Percentiles rank a stretch among this genome's conserved stretches.
Conservation (phyloP, 2,113 vertebrate genomes). For the Hystrix brachyura region DNA sequence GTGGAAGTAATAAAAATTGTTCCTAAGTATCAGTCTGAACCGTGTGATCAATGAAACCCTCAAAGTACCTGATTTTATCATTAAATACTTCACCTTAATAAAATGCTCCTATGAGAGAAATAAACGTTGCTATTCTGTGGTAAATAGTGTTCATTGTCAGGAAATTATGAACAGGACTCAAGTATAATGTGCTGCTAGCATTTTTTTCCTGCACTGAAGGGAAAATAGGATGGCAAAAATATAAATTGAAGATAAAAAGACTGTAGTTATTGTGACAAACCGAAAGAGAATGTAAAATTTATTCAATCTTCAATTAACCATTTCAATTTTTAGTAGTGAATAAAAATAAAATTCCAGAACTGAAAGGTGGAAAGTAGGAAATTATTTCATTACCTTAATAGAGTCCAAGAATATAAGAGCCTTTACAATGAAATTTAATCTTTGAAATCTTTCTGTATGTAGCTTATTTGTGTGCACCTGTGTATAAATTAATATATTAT, state of each 20-base stretch:
- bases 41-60: conserved; percentile 87
- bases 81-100: conserved; percentile 88
- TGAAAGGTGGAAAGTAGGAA: neutral
- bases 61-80: conserved; percentile 86
- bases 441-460: conserved; percentile 20
- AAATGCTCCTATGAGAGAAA: conserved; percentile 84
- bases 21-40: conserved; percentile 84
- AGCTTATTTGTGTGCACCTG: neutral
- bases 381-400: neutral
- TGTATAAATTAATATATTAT: neutral
- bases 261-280: conserved; percentile 24
- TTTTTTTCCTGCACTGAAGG: conserved; percentile 68
- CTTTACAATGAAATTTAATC: neutral
- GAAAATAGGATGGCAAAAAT: conserved; percentile 62
- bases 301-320: conserved; percentile 54
- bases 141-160: conserved; percentile 65
- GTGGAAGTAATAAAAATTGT: conserved; percentile 85
- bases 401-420: neutral
- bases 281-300: conserved; percentile 52
- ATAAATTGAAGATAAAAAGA: conserved; percentile 46
- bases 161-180: conserved; percentile 70
- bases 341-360: neutral
- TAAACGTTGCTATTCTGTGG: conserved; percentile 71
- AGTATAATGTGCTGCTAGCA: conserved; percentile 7
- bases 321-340: conserved; percentile 53